Evolutionary conservation across 1,140 invertebrate genomes (phyloP).

Genomic region (Drosophila seguyi): DNA sequence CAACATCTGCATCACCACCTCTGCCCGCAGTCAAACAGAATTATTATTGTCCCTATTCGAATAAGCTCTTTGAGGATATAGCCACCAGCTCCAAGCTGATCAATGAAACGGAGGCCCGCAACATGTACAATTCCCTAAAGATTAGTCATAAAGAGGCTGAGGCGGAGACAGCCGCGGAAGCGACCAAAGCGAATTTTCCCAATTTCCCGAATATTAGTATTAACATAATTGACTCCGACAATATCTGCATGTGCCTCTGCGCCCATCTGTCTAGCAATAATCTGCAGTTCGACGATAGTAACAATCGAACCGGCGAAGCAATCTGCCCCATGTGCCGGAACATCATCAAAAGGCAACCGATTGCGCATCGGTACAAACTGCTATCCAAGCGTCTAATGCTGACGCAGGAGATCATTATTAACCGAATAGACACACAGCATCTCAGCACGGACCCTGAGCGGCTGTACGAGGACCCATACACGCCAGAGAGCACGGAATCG

Average conservation of each 20-base stretch:
- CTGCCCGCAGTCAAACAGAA: conserved; percentile 80
- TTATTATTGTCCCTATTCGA: conserved; percentile 68
- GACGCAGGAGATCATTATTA: conserved; percentile 86
- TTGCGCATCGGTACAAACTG: conserved; percentile 51
- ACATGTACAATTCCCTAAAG: conserved; percentile 33
- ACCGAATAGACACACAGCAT: conserved; percentile 86
- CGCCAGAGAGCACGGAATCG: conserved; percentile 91
- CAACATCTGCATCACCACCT: conserved; percentile 72
- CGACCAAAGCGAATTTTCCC: not conserved
- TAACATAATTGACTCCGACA: conserved; percentile 86
- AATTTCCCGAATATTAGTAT: conserved; percentile 86
- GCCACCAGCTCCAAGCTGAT: conserved; percentile 21
- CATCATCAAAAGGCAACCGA: conserved; percentile 60
- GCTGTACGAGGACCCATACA: conserved; percentile 89
- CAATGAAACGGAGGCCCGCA: conserved; percentile 26
- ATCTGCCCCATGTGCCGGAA: conserved; percentile 72
- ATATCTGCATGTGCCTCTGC: conserved; percentile 75
- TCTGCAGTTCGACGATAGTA: conserved; percentile 16
- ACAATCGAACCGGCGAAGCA: conserved; percentile 17
- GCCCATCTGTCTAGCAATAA: conserved; percentile 41
- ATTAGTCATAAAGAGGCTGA: conserved; percentile 22
- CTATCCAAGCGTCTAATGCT: conserved; percentile 72
- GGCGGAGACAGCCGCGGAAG: not conserved
- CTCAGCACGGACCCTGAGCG: conserved; percentile 77
- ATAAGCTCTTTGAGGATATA: conserved; percentile 57